Base-by-base conservation (phyloP, 2,113 vertebrate species). In the Hystrix brachyura region DNA sequence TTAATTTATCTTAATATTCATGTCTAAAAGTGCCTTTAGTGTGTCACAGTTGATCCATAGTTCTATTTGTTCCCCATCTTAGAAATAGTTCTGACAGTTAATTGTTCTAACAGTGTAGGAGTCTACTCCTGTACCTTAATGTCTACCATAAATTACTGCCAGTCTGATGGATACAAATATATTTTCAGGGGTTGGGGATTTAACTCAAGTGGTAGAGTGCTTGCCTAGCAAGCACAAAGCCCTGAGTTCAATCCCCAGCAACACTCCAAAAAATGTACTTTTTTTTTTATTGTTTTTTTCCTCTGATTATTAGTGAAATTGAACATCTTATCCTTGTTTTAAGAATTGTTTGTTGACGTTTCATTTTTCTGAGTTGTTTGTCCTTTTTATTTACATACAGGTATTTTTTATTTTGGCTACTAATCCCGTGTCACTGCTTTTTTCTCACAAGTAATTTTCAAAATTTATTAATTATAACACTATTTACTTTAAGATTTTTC, bases 351-450 rank as follows among this genome's bases (percentile, higher is more conserved):
- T 90, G 3, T 71, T 95, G 62, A 48, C 67, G 7, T 51, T 95
- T 67, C 10, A 53, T 79, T 87, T 90, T 62, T 60, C 94, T 48
- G 34, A 95, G 57, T 86, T 91, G 5, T 62, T 90, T 92, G 71
- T 90, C 4, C 11, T 72, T 94, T 93, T 91, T 29, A 86, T 96
- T 85, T 60, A 91, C 17, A 85, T 60, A 69, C 62, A 65, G 53
- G 19, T 89, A 46, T 87, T 86, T 96, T 82, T 85, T 64, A 74
- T 92, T 89, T 19, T 94, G 74, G 53, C 51, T 94, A 86, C 59
- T 59, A 71, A 85, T 92, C 29, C 25, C 9, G 14, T 59, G 90
- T 48, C 15, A 71, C 64, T 92, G 59, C 10, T 65, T 72, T 94
- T 69, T 65, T 67, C 53, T 82, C 67, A 72, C 19, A 93, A 43